A percentile compares a stretch with the other conserved stretches of the same genome.
phyloP scores from a whole-genome alignment of 2,113 vertebrate species.

The Petaurus breviceps region DNA sequence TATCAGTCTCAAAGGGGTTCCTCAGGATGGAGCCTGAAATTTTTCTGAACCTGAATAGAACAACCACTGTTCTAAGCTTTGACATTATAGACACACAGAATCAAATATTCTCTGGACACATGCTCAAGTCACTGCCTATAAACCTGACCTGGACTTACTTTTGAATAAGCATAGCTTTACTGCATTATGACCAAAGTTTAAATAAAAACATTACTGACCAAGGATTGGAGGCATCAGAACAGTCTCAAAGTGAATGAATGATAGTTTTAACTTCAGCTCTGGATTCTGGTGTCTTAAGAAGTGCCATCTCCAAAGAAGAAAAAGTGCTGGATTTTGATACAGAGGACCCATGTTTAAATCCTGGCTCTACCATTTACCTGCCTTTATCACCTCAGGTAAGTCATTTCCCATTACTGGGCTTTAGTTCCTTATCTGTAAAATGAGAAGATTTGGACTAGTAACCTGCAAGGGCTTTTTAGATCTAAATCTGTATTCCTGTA shows the following conservation, averaged over 20 bases:
- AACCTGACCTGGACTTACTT: neutral
- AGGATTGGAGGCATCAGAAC: neutral
- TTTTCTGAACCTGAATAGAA: conserved; percentile 32
- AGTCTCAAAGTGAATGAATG: neutral
- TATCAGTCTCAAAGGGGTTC: conserved; percentile 50
- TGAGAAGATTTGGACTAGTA: neutral
- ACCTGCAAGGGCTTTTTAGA: neutral
- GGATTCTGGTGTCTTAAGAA: neutral
- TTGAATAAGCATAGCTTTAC: neutral
- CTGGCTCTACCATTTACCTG: neutral
- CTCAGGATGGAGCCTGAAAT: conserved; percentile 30
- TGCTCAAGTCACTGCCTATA: neutral
- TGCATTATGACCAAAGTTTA: neutral
- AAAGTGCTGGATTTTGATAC: neutral
- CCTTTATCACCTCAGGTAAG: neutral
- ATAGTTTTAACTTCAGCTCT: neutral
- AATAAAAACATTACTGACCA: neutral
- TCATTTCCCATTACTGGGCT: neutral
- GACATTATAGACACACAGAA: neutral
- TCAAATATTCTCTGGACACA: neutral
- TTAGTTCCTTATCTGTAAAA: neutral
- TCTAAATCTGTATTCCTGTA: neutral
- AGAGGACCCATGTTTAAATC: neutral
- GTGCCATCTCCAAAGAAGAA: neutral
- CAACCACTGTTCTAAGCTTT: conserved; percentile 26